phyloP scores from a whole-genome alignment of 2,888 invertebrate genomes.

The Listrodromus nycthemerus region DNA sequence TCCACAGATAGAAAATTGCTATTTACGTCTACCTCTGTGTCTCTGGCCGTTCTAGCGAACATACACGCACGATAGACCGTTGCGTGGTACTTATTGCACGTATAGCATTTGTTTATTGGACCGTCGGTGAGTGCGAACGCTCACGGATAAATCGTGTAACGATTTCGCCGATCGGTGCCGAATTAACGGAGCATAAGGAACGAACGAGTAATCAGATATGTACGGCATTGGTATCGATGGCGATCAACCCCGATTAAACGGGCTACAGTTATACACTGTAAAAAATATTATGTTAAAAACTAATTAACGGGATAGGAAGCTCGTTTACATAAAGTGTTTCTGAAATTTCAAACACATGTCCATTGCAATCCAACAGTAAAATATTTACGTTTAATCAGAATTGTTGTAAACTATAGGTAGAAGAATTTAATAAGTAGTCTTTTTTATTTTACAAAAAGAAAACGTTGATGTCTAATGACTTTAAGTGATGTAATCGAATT shows the following conservation, averaged over 20 bases:
- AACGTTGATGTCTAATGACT: too few species aligned
- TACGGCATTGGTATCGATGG: constrained; percentile 26
- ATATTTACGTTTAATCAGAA: background rate
- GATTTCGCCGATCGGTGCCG: constrained; percentile 35
- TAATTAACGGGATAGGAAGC: too few species aligned
- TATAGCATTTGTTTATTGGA: constrained; percentile 57
- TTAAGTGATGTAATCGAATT: too few species aligned
- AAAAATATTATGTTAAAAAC: background rate
- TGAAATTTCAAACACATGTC: too few species aligned
- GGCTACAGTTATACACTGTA: background rate
- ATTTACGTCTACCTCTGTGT: background rate
- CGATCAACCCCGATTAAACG: constrained; percentile 3
- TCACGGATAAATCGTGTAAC: constrained; percentile 57
- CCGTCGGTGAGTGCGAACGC: constrained; percentile 47
- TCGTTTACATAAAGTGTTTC: too few species aligned
- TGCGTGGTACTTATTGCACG: constrained; percentile 61
- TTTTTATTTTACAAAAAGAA: too few species aligned
- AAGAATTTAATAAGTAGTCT: too few species aligned
- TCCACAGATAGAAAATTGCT: constrained; percentile 15
- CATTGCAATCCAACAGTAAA: background rate
- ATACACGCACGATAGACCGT: constrained; percentile 22
- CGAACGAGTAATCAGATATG: constrained; percentile 44
- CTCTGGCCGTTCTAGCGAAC: constrained; percentile 9
- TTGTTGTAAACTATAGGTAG: too few species aligned
- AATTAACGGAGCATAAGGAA: constrained; percentile 55